phyloP scores from a whole-genome alignment of 2,888 invertebrate genomes.

The Neoascia interrupta region DNA sequence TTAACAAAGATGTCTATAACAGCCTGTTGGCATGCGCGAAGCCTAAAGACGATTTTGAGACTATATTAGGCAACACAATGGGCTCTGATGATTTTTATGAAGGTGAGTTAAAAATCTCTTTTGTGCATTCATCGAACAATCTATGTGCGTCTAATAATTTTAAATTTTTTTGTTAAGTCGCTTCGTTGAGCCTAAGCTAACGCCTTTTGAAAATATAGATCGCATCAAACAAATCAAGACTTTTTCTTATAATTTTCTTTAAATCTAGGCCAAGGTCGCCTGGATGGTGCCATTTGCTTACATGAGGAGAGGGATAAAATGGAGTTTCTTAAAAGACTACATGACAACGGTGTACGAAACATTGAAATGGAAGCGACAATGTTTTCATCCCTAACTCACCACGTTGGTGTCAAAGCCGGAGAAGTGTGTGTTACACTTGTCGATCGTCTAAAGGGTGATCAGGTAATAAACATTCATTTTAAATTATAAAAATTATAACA shows the following conservation, averaged over 20 bases:
- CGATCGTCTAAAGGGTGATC: slow-evolving; percentile 86
- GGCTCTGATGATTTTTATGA: slow-evolving; percentile 90
- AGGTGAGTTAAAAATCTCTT: too few relatives aligned
- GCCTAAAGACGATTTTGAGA: slow-evolving; percentile 80
- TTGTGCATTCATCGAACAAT: too few relatives aligned
- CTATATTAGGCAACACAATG: slow-evolving; percentile 86
- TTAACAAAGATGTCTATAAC: slow-evolving; percentile 86
- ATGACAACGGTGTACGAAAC: slow-evolving; percentile 83
- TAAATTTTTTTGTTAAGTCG: not conserved
- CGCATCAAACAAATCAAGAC: too few relatives aligned
- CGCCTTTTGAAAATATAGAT: too few relatives aligned
- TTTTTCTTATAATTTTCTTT: too few relatives aligned
- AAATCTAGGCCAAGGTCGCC: slow-evolving; percentile 85
- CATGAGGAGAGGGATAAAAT: slow-evolving; percentile 84
- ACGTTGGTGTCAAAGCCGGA: slow-evolving; percentile 84
- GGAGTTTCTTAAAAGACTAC: slow-evolving; percentile 81
- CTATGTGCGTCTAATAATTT: not conserved
- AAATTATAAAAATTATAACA: not conserved
- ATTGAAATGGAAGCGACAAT: slow-evolving; percentile 91
- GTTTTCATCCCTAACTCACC: slow-evolving; percentile 85
- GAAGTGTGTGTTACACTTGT: slow-evolving; percentile 87
- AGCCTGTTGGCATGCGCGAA: slow-evolving; percentile 73
- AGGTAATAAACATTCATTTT: slow-evolving; percentile 80
- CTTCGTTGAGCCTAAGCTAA: not conserved
- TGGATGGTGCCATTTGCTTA: slow-evolving; percentile 88